Base-by-base conservation (phyloP, 2,113 vertebrate species). In the Prinia subflava region DNA sequence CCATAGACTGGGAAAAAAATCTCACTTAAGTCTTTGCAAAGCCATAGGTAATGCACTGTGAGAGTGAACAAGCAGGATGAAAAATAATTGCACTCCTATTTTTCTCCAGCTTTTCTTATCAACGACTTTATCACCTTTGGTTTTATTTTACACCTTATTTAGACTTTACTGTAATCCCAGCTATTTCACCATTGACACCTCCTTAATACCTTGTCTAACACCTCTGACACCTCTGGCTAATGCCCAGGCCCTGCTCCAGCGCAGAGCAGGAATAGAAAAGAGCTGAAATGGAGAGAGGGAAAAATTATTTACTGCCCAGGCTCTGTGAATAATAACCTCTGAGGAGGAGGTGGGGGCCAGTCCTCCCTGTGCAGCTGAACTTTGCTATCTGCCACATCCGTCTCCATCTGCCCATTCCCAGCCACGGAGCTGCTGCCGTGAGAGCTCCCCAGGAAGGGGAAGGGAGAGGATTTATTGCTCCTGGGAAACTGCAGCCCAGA, bases 111-210 rank as follows among this genome's bases (percentile, higher is more conserved):
- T 92, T 93, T 92, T 93, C 95, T 92, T 97, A 97, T 96, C 96
- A 92, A 65, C 23, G 93, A 94, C 92, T 96, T 96, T 96, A 89
- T 95, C 94, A 93, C 82, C 92, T 87, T 77, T 78, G 96, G 92
- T 95, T 97, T 95, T 95, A 95, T 94, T 97, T 97, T 94, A 92
- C 80, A 93, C 88, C 90, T 97, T 97, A 97, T 97, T 97, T 97
- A 97, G 97, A 89, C 97, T 96, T 94, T 83, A 78, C 92, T 80
- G 86, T 96, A 97, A 96, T 97, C 96, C 95, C 89, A 94, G 64
- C 94, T 94, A 94, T 96, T 86, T 91, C 92, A 82, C 92, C 88
- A 88, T 71, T 97, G 97, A 96, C 97, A 97, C 95, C 96, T 97
- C 93, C 95, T 97, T 96, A 97, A 97, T 97, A 79, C 96, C 96